These are phyloP conservation scores for Hippocampus abdominalis DNA, from an alignment of 2,113 vertebrate genomes.

Conservation along the genomic window DNA sequence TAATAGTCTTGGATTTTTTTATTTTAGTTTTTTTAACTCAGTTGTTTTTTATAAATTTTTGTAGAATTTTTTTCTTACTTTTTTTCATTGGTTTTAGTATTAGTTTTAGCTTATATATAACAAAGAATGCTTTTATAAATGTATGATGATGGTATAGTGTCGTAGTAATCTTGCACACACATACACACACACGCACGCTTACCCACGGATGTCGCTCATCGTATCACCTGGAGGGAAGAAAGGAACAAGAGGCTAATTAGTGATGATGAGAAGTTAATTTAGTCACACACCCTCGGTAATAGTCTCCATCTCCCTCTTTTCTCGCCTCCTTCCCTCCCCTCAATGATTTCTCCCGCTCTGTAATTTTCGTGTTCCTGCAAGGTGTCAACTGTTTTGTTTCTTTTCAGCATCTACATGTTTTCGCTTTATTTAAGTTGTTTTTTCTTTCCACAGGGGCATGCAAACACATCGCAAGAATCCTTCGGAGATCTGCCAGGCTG, in stretches of 20 bases:
- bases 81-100: too few species aligned
- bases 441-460: background rate
- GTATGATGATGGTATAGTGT: too few species aligned
- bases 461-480: constrained; percentile 33
- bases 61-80: too few species aligned
- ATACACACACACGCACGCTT: background rate
- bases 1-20: too few species aligned
- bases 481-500: constrained; percentile 43
- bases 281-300: constrained; percentile 70
- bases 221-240: constrained; percentile 55
- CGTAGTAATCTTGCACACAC: too few species aligned
- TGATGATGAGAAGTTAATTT: constrained; percentile 72
- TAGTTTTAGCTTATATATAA: too few species aligned
- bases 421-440: constrained; percentile 23
- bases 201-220: constrained; percentile 14
- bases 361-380: constrained; percentile 56
- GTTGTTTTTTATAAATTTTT: too few species aligned
- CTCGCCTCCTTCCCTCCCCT: constrained; percentile 30
- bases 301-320: constrained; percentile 31
- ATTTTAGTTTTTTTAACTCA: too few species aligned
- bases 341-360: constrained; percentile 28
- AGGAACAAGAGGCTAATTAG: constrained; percentile 71
- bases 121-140: too few species aligned
- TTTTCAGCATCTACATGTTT: constrained; percentile 9
- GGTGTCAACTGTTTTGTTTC: constrained; percentile 57